These are phyloP conservation scores for Spinus olivaceus DNA, from an alignment of 2,797 vertebrate genomes.

Conservation along the genomic window DNA sequence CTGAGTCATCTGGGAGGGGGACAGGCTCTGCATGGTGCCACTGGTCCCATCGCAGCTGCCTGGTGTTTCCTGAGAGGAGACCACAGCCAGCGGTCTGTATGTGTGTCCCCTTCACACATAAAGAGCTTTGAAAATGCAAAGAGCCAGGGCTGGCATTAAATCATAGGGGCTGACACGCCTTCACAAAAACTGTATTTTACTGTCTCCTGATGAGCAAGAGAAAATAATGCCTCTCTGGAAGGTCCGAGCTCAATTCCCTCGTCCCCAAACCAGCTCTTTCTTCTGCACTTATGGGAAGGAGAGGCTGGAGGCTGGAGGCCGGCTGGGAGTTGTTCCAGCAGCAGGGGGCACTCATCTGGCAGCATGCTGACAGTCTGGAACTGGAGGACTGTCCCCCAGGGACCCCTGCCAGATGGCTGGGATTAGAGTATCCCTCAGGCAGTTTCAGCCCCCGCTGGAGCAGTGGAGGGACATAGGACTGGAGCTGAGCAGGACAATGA, in stretches of 20 bases:
- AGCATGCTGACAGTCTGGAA: background rate
- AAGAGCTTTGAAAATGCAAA: background rate
- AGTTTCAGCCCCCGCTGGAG: background rate
- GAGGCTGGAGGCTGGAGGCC: background rate
- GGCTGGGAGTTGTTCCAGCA: background rate
- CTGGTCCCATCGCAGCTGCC: background rate
- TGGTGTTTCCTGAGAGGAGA: background rate
- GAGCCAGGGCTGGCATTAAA: background rate
- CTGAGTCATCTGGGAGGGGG: background rate
- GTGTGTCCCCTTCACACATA: too few species aligned
- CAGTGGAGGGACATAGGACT: background rate
- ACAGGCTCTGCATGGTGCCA: background rate
- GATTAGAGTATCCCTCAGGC: background rate
- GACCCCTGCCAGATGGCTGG: conserved; percentile 4
- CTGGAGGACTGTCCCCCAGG: background rate
- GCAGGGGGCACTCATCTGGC: background rate
- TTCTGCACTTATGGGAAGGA: background rate
- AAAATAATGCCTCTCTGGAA: background rate
- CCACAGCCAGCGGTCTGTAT: accelerated
- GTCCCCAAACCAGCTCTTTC: background rate
- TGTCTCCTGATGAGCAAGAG: background rate
- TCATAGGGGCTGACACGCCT: background rate
- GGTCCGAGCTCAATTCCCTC: background rate
- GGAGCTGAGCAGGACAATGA: background rate
- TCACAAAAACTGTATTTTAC: background rate